Base-by-base conservation (phyloP, 2,113 vertebrate species). In the Pavo muticus region DNA sequence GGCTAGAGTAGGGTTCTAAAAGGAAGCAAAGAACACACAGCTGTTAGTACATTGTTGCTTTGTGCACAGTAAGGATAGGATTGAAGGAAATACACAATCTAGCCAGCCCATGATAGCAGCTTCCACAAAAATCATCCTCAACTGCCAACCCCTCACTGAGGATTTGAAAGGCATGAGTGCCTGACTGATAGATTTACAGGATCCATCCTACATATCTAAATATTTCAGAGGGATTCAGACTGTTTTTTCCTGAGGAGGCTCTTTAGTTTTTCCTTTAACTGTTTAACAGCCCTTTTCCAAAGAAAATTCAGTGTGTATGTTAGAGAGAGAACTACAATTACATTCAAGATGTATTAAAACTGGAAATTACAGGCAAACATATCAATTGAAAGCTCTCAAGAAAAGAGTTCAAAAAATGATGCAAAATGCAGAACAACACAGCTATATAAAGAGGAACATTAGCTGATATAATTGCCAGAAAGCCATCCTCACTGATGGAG, bases 81-180 rank as follows among this genome's bases (percentile, higher is more conserved):
- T 91, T 90, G 91, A 52, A 95, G 93, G 96, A 97, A 96, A 93
- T 64, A 45, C 73, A 94, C 44, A 90, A 85, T 42, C 56, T 74
- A 61, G 72, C 56, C 75, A 90, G 79, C 20, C 54, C 0, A 2
- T 72, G 94, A 88, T 94, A 95, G 86, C 76, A 84, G 52, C 73
- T 95, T 93, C 94, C 80, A 92, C 76, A 77, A 11, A 69, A 93
- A 68, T 48, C 29, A 25, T 67, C 75, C 42, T 37, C 44, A 91
- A 17, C 39, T n/a, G 77, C 50, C 50, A 74, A 77, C 16, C 7
- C 67, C 45, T 83, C 81, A n/a, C 60, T 77, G 30, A 11, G 50
- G 71, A 80, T 64, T 87, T 70, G 56, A 65, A 91, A 83, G 56
- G 52, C 52, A 54, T 30, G 27, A 54, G 9, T 30, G 14, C 52